Evolutionary conservation across 2,797 vertebrate species (phyloP).

Genomic region (Scarus forsteni): DNA sequence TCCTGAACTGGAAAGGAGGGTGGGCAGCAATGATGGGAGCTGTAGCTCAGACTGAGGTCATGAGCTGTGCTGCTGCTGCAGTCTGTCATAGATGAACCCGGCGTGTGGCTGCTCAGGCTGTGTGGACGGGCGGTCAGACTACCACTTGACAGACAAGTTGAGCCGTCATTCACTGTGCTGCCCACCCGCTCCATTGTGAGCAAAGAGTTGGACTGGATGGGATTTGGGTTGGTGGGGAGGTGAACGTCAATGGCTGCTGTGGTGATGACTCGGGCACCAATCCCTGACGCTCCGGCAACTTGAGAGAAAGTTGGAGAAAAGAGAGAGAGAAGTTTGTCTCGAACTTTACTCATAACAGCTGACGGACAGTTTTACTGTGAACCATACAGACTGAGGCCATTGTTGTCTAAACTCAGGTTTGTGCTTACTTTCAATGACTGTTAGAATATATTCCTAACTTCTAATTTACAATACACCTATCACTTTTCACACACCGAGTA

Average conservation of each 20-base stretch:
- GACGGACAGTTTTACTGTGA: background rate
- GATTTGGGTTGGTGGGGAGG: slow-evolving; percentile 84
- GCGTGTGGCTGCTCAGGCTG: slow-evolving; percentile 90
- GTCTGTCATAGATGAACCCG: slow-evolving; percentile 89
- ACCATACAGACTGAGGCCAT: background rate
- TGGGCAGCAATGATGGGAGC: slow-evolving; percentile 59
- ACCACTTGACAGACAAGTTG: slow-evolving; percentile 83
- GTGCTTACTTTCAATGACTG: too few relatives aligned
- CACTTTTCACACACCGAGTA: too few relatives aligned
- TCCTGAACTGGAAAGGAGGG: slow-evolving; percentile 71
- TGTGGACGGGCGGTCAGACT: slow-evolving; percentile 88
- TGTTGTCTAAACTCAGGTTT: too few relatives aligned
- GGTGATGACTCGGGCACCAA: slow-evolving; percentile 88
- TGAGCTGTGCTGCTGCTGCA: slow-evolving; percentile 85
- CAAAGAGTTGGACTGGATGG: slow-evolving; percentile 67
- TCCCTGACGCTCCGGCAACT: slow-evolving; percentile 83
- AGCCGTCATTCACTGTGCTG: slow-evolving; percentile 83
- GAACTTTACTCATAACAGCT: background rate
- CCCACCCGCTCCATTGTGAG: slow-evolving; percentile 78
- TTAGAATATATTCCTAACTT: too few relatives aligned
- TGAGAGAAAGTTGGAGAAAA: slow-evolving; percentile 6
- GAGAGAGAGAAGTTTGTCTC: background rate
- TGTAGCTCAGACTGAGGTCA: slow-evolving; percentile 80
- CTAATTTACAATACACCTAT: too few relatives aligned
- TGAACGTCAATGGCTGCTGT: slow-evolving; percentile 94